Base-by-base conservation (phyloP, 2,113 vertebrate genomes). In the Chlorodrepanis virens region DNA sequence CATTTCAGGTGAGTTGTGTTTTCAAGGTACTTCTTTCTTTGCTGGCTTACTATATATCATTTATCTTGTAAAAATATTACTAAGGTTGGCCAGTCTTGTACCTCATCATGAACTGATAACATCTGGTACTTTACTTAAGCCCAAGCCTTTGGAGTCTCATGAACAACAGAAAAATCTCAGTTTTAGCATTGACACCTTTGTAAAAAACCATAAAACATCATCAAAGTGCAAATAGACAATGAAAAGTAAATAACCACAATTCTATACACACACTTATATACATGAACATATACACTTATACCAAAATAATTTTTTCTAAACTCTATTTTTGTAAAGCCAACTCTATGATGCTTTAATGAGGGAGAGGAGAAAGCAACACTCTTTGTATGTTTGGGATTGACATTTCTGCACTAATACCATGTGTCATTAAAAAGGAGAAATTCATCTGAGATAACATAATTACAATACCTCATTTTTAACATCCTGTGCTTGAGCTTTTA, bases 401-500 rank as follows among this genome's bases (percentile, higher is more conserved):
- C 64, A 61, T 84, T 94, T 75, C 68, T 89, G 60, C 12, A 4
- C 60, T 56, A 89, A 77, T 59, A 85, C n/a, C 5, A 3, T 11
- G 25, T 92, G 68, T 78, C 45, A 64, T 50, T n/a, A 76, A 74
- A 87, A 86, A 83, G 44, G 86, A 91, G 82, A 84, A 93, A 93
- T 93, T 84, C 2, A 68, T 60, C 56, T 69, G 70, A 83, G 86
- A 87, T 83, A 93, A 89, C 53, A 61, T 75, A 60, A 79, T 94
- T 86, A 77, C 44, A 88, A 59, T 60, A 59, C 49, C 40, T 91
- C 35, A 29, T 71, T 94, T 94, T 90, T 76, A 76, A 40, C 2
- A 27, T 85, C 93, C 87, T 24, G 27, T 39, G 67, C 74, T 75
- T 5, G 7, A 94, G 71, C 25, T 95, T 83, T 78, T 78, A 56